phyloP scores from a whole-genome alignment of 1,140 invertebrate genomes.

The Physella acuta region DNA sequence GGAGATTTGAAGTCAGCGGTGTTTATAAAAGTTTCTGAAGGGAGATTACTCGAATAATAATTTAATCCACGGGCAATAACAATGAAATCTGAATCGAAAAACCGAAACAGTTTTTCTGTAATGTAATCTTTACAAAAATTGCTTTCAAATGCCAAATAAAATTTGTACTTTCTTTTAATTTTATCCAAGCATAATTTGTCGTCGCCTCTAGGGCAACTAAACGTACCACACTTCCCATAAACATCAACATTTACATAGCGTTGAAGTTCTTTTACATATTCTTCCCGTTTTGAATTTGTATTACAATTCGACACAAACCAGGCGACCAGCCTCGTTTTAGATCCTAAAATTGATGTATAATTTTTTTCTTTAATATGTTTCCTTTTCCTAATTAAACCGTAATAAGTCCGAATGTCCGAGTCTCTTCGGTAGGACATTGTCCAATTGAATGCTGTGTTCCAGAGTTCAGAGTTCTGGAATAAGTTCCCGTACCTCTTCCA shows the following conservation, averaged over 20 bases:
- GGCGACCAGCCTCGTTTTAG: slow-evolving; percentile 52
- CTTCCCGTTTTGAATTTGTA: slow-evolving; percentile 66
- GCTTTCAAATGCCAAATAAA: slow-evolving; percentile 68
- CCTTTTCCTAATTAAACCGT: slow-evolving; percentile 21
- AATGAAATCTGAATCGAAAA: slow-evolving; percentile 62
- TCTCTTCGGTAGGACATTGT: slow-evolving; percentile 41
- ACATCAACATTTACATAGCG: slow-evolving; percentile 66
- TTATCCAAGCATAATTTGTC: slow-evolving; percentile 12
- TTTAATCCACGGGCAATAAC: slow-evolving; percentile 71
- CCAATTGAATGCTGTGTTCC: no score
- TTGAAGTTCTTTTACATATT: slow-evolving; percentile 63
- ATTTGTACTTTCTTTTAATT: slow-evolving; percentile 33
- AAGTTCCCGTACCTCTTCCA: not conserved
- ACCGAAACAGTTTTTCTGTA: slow-evolving; percentile 80
- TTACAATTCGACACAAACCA: no score
- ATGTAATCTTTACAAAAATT: slow-evolving; percentile 95
- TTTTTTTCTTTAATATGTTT: not conserved
- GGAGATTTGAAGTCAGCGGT: no score
- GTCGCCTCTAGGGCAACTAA: slow-evolving; percentile 23
- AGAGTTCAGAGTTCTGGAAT: not conserved
- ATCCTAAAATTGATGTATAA: slow-evolving; percentile 15
- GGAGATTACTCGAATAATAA: slow-evolving; percentile 65
- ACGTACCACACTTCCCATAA: slow-evolving; percentile 66
- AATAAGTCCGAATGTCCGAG: slow-evolving; percentile 32
- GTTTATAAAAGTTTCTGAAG: no score